A percentile compares a stretch with the other conserved stretches of the same genome.
phyloP scores from a whole-genome alignment of 1,140 invertebrate species.

The Drosophila parabipectinata region DNA sequence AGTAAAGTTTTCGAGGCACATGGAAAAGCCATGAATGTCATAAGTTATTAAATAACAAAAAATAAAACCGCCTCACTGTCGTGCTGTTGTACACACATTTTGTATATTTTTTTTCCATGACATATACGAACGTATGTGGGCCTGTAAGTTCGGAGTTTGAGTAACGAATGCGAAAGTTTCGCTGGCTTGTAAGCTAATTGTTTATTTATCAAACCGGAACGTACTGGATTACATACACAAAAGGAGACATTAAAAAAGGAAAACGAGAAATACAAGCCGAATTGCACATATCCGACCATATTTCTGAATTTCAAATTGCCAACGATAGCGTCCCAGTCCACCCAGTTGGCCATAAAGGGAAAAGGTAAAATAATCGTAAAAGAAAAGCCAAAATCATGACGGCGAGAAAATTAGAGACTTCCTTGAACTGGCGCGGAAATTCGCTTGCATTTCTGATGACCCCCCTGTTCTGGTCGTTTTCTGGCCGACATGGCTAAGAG shows the following conservation, averaged over 20 bases:
- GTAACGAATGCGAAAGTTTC: slow-evolving; percentile 56
- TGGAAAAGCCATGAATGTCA: slow-evolving; percentile 11
- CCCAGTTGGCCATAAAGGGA: slow-evolving; percentile 12
- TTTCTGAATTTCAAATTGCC: slow-evolving; percentile 35
- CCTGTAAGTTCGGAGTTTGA: slow-evolving; percentile 51
- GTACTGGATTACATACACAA: slow-evolving; percentile 38
- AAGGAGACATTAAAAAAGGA: slow-evolving; percentile 27
- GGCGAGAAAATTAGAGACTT: slow-evolving; percentile 47
- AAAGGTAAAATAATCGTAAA: neutral
- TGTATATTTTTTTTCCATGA: slow-evolving; percentile 29
- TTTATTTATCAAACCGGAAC: slow-evolving; percentile 70
- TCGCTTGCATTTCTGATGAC: slow-evolving; percentile 56
- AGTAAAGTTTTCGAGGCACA: slow-evolving; percentile 25
- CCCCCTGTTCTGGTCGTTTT: too few species aligned
- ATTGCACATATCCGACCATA: slow-evolving; percentile 31
- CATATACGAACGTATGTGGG: neutral
- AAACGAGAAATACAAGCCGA: slow-evolving; percentile 7
- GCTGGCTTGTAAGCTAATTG: slow-evolving; percentile 45
- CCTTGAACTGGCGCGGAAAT: slow-evolving; percentile 29
- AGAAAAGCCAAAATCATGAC: slow-evolving; percentile 6
- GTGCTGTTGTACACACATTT: slow-evolving; percentile 4
- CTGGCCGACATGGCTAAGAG: neutral
- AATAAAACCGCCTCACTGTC: slow-evolving; percentile 7
- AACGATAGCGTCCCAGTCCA: neutral
- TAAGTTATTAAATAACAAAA: slow-evolving; percentile 38